These are phyloP conservation scores for Vombatus ursinus DNA, from an alignment of 2,113 vertebrate species.

Conservation along the genomic window DNA sequence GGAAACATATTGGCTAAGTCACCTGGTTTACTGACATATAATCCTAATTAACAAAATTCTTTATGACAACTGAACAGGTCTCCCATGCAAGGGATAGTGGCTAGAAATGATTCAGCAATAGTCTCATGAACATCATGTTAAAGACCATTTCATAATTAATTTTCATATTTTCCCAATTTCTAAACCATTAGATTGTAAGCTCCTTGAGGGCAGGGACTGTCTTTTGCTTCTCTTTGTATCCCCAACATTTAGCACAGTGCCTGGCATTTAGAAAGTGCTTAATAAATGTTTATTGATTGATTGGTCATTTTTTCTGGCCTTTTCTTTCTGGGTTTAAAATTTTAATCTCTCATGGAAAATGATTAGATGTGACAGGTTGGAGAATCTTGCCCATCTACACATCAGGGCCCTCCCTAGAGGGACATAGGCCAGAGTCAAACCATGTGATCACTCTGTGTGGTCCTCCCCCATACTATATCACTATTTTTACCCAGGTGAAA, in stretches of 20 bases:
- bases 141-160: not conserved
- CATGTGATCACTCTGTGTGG: not conserved
- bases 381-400: not conserved
- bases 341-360: not conserved
- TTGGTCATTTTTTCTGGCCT: not conserved
- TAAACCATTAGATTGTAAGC: not conserved
- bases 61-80: not conserved
- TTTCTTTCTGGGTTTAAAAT: not conserved
- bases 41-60: not conserved
- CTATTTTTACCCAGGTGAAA: not conserved
- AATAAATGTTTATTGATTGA: not conserved
- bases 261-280: not conserved
- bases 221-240: not conserved
- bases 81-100: not conserved
- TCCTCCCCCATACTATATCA: not conserved
- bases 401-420: not conserved
- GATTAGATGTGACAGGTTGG: not conserved
- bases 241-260: not conserved
- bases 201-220: not conserved
- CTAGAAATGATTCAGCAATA: not conserved
- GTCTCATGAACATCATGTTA: not conserved
- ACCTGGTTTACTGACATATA: not conserved
- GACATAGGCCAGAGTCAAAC: not conserved
- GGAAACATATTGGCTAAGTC: not conserved
- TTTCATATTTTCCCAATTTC: not conserved